A percentile compares a stretch with the other conserved stretches of the same genome.
Conservation (phyloP, 92 coral and sea anemone genomes). For the Umimayanthus chanpuru region DNA sequence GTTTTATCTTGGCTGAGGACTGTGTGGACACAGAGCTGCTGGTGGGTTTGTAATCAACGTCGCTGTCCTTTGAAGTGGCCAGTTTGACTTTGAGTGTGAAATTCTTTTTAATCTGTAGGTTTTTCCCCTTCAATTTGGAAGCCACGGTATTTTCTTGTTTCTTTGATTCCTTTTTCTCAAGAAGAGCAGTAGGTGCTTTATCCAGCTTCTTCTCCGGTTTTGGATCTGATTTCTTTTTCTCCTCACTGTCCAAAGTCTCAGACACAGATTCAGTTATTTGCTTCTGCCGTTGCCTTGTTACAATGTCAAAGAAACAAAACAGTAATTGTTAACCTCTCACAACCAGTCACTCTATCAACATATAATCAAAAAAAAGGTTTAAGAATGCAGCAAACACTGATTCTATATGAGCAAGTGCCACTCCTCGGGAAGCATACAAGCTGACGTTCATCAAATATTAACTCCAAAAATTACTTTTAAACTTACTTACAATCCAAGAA, state of each 20-base stretch:
- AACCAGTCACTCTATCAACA: not conserved
- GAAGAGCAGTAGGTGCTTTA: not conserved
- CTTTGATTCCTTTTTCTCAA: not conserved
- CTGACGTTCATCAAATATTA: too few relatives aligned
- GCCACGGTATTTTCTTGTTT: conserved; percentile 8
- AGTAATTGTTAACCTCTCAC: not conserved
- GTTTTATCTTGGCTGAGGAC: conserved; percentile 30
- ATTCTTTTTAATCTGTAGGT: conserved; percentile 10
- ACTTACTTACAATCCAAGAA: too few relatives aligned
- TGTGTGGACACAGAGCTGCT: conserved; percentile 24
- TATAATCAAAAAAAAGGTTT: too few relatives aligned
- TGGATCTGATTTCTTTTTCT: conserved; percentile 18
- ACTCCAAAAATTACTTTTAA: too few relatives aligned
- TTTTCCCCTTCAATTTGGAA: not conserved
- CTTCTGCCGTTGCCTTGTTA: conserved; percentile 33
- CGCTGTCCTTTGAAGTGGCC: not conserved
- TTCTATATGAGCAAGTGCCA: too few relatives aligned
- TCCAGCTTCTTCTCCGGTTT: conserved; percentile 29
- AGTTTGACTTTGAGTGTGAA: not conserved
- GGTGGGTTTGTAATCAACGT: not conserved
- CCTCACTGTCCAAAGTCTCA: conserved; percentile 16
- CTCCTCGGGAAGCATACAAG: too few relatives aligned
- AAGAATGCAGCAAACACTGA: too few relatives aligned
- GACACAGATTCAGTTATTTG: conserved; percentile 4
- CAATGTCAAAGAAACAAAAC: not conserved